phyloP scores from a whole-genome alignment of 2,797 vertebrate species.

The Ispidina lecontei region DNA sequence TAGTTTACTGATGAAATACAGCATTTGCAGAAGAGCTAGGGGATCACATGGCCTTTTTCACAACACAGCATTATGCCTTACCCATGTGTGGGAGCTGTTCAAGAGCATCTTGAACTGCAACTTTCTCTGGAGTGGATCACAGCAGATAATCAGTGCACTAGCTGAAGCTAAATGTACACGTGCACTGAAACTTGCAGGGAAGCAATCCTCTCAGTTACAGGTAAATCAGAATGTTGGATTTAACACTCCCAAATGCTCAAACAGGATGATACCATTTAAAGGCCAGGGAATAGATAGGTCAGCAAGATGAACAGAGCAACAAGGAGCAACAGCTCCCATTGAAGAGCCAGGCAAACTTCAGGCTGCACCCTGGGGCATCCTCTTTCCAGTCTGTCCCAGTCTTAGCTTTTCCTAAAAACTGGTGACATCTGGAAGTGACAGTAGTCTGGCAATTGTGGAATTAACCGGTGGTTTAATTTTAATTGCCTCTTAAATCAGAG shows the following conservation, averaged over 20 bases:
- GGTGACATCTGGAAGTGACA: not conserved
- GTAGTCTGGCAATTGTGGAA: not conserved
- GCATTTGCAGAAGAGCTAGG: not conserved
- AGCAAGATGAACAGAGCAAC: fast-evolving
- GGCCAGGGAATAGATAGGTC: not conserved
- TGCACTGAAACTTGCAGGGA: not conserved
- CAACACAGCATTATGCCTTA: fast-evolving
- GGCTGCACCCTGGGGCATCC: not conserved
- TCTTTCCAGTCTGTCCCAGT: not conserved
- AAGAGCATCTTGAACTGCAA: not conserved
- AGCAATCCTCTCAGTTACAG: not conserved
- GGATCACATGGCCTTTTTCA: not conserved
- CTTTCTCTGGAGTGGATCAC: not conserved
- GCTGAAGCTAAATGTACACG: not conserved
- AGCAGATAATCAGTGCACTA: fast-evolving
- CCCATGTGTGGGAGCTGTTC: not conserved
- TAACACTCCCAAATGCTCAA: not conserved
- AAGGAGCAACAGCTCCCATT: fast-evolving
- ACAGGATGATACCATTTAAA: not conserved
- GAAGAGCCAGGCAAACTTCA: not conserved
- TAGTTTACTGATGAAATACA: not conserved
- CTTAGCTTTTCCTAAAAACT: not conserved
- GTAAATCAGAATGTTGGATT: not conserved
- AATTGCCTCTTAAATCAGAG: not conserved
- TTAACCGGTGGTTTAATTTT: not conserved